Evolutionary conservation across 2,888 invertebrate species (phyloP).

Genomic region (Vannuccia rotundouncinata): DNA sequence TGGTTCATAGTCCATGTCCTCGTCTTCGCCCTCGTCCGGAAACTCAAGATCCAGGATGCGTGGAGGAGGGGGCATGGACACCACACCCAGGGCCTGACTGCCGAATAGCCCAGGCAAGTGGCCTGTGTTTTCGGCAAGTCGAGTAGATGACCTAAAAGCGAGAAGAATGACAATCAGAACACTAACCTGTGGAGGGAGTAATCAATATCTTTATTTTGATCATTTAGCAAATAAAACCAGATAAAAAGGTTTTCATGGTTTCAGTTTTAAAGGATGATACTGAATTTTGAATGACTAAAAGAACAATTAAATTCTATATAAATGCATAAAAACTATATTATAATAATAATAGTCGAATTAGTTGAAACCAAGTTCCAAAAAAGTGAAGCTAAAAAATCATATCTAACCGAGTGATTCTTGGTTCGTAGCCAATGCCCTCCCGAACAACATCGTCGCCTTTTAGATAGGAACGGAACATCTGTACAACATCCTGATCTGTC

Average conservation of each 20-base stretch:
- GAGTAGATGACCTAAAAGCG: not conserved
- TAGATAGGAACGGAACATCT: slow-evolving; percentile 25
- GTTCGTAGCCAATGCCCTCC: not conserved
- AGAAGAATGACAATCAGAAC: not conserved
- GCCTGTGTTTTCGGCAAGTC: not conserved
- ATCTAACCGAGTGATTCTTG: slow-evolving; percentile 13
- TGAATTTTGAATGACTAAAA: no score
- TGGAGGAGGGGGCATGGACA: not conserved
- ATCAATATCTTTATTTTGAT: no score
- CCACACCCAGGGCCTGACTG: not conserved
- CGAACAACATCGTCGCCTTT: not conserved
- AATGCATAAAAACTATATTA: no score
- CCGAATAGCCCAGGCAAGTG: not conserved
- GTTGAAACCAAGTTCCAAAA: no score
- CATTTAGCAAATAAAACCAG: no score
- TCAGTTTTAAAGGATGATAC: no score
- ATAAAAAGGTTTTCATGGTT: no score
- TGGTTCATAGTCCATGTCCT: slow-evolving; percentile 27
- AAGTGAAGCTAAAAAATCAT: no score
- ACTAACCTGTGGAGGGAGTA: no score
- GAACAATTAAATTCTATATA: no score
- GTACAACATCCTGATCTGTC: slow-evolving; percentile 28
- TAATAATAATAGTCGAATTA: no score
- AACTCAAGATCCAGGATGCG: not conserved
- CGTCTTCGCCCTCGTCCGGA: slow-evolving; percentile 17